Conservation (phyloP, 1,140 invertebrate species). For the Leptinotarsa lineolata region DNA sequence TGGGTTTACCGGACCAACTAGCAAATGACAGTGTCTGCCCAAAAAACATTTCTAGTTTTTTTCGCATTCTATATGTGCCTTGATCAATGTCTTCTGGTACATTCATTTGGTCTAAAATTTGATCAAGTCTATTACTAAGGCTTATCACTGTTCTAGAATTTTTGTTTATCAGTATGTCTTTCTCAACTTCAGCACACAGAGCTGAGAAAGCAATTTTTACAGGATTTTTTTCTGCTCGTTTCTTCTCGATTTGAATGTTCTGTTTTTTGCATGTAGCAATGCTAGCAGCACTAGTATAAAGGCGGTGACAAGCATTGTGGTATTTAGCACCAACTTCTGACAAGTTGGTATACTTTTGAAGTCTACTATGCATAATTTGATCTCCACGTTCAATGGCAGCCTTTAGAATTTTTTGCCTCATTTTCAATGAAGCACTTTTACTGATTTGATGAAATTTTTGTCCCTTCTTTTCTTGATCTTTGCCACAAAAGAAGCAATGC, state of each 20-base stretch:
- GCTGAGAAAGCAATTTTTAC: neutral
- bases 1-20: neutral
- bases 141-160: neutral
- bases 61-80: neutral
- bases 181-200: neutral
- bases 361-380: neutral
- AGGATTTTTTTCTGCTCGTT: neutral
- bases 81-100: neutral
- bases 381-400: neutral
- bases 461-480: neutral
- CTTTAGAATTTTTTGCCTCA: neutral
- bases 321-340: neutral
- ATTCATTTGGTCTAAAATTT: conserved; percentile 7
- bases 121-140: neutral
- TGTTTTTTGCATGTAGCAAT: neutral
- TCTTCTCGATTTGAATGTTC: neutral
- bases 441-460: neutral
- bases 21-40: neutral
- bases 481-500: neutral
- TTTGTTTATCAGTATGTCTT: neutral
- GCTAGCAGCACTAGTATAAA: neutral
- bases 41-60: neutral
- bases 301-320: neutral
- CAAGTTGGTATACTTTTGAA: neutral
- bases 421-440: neutral